These are phyloP conservation scores for Marmota monax DNA, from an alignment of 2,113 vertebrate species.

Conservation along the genomic window DNA sequence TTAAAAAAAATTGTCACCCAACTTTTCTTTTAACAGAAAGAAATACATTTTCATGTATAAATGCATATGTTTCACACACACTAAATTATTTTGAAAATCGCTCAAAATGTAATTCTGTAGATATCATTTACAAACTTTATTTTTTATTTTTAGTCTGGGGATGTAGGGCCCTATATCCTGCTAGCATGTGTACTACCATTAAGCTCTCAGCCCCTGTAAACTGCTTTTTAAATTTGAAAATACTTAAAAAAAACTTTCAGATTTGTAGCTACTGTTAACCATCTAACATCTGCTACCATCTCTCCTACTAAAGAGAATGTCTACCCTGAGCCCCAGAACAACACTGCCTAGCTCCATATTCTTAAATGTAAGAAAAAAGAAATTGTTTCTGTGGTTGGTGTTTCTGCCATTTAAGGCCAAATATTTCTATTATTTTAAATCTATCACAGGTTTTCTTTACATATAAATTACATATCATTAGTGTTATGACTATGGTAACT, in stretches of 20 bases:
- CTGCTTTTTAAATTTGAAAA: slow-evolving; percentile 17
- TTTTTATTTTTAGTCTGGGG: background rate
- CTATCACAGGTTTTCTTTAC: background rate
- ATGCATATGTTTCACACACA: background rate
- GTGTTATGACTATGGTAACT: background rate
- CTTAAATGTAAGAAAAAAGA: background rate
- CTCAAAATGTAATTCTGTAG: background rate
- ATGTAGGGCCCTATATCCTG: background rate
- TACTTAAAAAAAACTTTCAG: background rate
- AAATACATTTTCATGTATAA: background rate
- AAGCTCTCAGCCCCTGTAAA: background rate
- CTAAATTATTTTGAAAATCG: background rate
- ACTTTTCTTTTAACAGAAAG: background rate
- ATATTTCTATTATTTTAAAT: background rate
- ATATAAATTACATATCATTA: fast-evolving
- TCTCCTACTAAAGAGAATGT: background rate
- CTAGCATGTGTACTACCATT: background rate
- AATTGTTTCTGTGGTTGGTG: background rate
- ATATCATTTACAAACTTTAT: background rate
- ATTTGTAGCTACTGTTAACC: background rate
- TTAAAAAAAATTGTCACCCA: background rate
- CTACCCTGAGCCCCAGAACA: background rate
- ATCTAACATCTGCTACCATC: background rate
- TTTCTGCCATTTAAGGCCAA: background rate
- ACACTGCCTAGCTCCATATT: background rate